Evolutionary conservation across 2,113 vertebrate genomes (phyloP).

Genomic region (Capreolus pygargus): DNA sequence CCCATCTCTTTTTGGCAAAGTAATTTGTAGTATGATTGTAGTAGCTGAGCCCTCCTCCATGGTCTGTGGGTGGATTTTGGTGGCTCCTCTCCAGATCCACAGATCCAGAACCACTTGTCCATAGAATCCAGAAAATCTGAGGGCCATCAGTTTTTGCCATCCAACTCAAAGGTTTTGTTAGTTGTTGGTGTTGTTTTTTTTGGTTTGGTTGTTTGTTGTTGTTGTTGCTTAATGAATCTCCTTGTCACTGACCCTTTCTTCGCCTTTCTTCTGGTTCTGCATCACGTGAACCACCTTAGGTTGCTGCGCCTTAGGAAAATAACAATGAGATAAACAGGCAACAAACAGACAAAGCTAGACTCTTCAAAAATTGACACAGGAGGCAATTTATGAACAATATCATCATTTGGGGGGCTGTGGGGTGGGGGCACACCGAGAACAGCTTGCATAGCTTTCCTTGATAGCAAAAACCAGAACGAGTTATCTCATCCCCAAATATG

Average conservation of each 20-base stretch:
- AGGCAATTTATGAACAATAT: neutral
- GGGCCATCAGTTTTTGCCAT: neutral
- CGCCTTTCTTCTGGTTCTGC: neutral
- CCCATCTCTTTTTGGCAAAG: neutral
- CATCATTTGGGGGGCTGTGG: rapidly evolving
- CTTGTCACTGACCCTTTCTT: neutral
- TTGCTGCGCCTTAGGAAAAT: neutral
- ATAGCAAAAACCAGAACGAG: rapidly evolving
- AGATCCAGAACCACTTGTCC: neutral
- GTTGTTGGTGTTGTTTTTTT: neutral
- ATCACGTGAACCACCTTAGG: rapidly evolving
- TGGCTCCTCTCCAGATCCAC: neutral
- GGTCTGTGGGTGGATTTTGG: neutral
- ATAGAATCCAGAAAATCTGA: neutral
- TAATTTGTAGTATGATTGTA: neutral
- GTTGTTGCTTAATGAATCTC: rapidly evolving
- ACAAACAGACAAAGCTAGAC: neutral
- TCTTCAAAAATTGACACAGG: neutral
- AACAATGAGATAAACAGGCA: neutral
- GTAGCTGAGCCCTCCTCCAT: neutral
- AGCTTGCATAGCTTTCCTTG: neutral
- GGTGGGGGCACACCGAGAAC: no score
- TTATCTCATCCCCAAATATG: neutral
- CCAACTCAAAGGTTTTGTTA: neutral
- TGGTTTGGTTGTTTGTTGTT: no score